A percentile compares a stretch with the other conserved stretches of the same genome.
Conservation (phyloP, 2,113 vertebrate species). For the Okapia johnstoni region DNA sequence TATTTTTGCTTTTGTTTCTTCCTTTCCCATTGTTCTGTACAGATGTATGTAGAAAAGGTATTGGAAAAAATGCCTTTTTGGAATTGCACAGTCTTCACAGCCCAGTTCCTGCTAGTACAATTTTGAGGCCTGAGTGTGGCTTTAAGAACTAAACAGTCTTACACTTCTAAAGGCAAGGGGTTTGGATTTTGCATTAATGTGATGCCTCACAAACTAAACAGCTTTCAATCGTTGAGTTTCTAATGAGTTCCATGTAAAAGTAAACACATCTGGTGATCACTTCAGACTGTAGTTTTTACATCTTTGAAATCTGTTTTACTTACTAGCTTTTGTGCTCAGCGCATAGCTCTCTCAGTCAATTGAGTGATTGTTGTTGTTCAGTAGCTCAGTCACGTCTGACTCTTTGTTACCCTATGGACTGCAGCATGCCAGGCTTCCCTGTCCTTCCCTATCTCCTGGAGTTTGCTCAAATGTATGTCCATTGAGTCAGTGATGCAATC, state of each 20-base stretch:
- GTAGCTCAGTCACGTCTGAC: fast-evolving
- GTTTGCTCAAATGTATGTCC: not conserved
- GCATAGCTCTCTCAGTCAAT: not conserved
- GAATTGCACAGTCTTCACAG: not conserved
- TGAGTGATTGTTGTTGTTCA: not conserved
- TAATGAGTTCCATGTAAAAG: not conserved
- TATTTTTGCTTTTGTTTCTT: not conserved
- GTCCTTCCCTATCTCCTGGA: not conserved
- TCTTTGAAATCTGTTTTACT: not conserved
- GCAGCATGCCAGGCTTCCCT: not conserved
- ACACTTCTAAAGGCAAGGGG: not conserved
- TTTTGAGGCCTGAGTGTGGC: not conserved
- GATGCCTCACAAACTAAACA: not conserved
- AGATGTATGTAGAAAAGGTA: not conserved
- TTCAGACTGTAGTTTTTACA: not conserved
- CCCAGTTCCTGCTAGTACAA: not conserved
- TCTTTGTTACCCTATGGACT: not conserved
- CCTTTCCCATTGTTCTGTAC: not conserved
- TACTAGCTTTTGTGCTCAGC: not conserved
- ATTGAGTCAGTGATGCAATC: not conserved
- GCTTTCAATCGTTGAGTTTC: not conserved
- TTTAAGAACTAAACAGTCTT: not conserved
- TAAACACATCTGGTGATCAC: not conserved
- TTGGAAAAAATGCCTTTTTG: not conserved
- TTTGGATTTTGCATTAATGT: not conserved